Evolutionary conservation across 2,888 invertebrate genomes (phyloP), one percentile per base, ranked within the genome.

Genomic region (Folsomia manolachei): DNA sequence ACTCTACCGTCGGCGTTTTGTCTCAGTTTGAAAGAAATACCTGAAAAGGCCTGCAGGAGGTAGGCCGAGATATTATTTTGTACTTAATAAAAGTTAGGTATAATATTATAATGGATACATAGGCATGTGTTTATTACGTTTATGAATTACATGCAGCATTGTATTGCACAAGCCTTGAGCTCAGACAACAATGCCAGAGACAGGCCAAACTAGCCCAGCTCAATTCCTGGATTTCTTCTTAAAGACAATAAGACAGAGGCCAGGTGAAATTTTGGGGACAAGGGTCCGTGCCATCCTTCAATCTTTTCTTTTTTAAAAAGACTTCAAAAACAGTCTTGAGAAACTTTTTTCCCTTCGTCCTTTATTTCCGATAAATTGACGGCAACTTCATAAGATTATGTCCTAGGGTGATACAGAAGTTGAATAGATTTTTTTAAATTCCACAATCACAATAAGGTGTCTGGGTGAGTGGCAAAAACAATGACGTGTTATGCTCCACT

Each of bases 21-120:
- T 66, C 65, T 52, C 65, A 66, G 51, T 52, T 66, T 66, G 65
- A 66, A 66, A 66, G 65, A 66, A 66, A 66, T 66, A 52, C 23
- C 18, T n/a, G 18, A 11, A 56, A 56, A 56, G 56, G 56, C 56
- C 39, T 56, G 56, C 56, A 56, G 56, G 56, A 56, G 56, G 56
- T 19, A 56, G 56, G 19, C 21, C n/a, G 56, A 56, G 56, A 56
- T 14, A 56, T 56, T 56, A 56, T 21, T 19, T 56, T n/a, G 21
- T 56, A 56, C 56, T 21, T 56, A 14, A 39, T 39, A 39, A 14
- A 39, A 39, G 4, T n/a, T n/a, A n/a, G n/a, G n/a, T 4, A 39
- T 39, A 14, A 39, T 39, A 39, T 39, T 39, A 14, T 39, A 39
- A 39, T 39, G 39, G 4, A 39, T 39, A 14, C 39, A 39, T 4